Conservation (phyloP, 2,888 invertebrate genomes). For the Neocrepidodera transversa region DNA sequence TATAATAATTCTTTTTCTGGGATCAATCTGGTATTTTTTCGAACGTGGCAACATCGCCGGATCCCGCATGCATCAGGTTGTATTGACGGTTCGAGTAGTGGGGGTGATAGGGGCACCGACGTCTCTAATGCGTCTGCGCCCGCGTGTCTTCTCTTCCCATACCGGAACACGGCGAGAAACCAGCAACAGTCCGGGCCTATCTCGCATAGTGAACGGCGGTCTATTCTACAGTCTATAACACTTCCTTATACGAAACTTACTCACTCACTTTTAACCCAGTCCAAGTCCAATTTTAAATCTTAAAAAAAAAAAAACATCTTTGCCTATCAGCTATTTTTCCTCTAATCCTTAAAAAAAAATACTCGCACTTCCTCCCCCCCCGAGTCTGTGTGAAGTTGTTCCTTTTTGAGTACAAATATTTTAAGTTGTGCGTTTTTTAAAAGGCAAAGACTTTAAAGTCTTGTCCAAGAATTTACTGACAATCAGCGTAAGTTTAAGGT, state of each 20-base stretch:
- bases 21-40: too few species aligned
- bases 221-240: slow-evolving; percentile 55
- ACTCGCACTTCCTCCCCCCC: slow-evolving; percentile 27
- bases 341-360: slow-evolving; percentile 22
- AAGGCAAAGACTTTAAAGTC: slow-evolving; percentile 54
- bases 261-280: slow-evolving; percentile 54
- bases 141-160: slow-evolving; percentile 33
- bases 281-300: slow-evolving; percentile 34
- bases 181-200: slow-evolving; percentile 65
- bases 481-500: slow-evolving; percentile 54
- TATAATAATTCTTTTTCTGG: too few species aligned
- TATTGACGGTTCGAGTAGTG: slow-evolving; percentile 50
- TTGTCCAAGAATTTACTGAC: slow-evolving; percentile 61
- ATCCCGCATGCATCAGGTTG: slow-evolving; percentile 59
- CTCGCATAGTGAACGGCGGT: slow-evolving; percentile 68
- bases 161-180: slow-evolving; percentile 50
- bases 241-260: slow-evolving; percentile 56
- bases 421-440: slow-evolving; percentile 56
- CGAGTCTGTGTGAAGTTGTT: slow-evolving; percentile 44
- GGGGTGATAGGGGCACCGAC: slow-evolving; percentile 39
- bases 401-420: slow-evolving; percentile 55
- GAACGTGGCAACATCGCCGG: slow-evolving; percentile 33
- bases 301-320: too few species aligned
- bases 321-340: slow-evolving; percentile 27
- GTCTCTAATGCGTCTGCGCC: slow-evolving; percentile 32